Conservation (phyloP, 2,797 vertebrate genomes). For the Lacerta bilineata region DNA sequence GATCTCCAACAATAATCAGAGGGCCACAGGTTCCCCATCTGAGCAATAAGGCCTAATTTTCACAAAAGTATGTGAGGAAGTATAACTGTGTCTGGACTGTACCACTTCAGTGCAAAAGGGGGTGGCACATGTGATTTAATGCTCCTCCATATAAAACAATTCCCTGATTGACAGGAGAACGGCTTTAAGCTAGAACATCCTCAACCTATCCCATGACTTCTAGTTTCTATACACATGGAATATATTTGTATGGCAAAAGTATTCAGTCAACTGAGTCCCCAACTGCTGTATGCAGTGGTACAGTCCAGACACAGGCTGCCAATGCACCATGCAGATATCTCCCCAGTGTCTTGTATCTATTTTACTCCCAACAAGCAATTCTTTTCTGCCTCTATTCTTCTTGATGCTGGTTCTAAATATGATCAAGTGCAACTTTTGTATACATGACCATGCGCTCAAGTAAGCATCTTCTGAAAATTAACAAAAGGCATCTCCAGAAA, state of each 20-base stretch:
- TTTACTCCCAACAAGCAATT: background rate
- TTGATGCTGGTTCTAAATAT: slow-evolving; percentile 22
- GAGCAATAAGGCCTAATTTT: background rate
- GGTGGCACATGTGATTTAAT: background rate
- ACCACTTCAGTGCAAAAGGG: background rate
- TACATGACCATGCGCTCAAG: slow-evolving; percentile 54
- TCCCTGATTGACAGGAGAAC: background rate
- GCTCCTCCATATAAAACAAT: background rate
- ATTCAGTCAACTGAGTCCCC: background rate
- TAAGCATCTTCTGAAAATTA: slow-evolving; percentile 43
- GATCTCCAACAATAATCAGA: background rate
- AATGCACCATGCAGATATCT: background rate
- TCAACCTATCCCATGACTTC: background rate
- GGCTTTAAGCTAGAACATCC: background rate
- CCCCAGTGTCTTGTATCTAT: background rate
- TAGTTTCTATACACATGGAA: background rate
- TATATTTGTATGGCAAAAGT: background rate
- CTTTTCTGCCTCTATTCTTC: slow-evolving; percentile 49
- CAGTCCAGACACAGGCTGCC: background rate
- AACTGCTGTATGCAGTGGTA: background rate
- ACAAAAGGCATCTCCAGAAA: slow-evolving; percentile 23
- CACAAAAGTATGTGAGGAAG: background rate
- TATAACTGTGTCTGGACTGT: background rate
- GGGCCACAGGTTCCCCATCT: background rate
- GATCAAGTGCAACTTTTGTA: slow-evolving; percentile 53